Percentiles rank a stretch among this genome's conserved stretches.
Evolutionary conservation across 2,888 invertebrate genomes (phyloP).

Genomic region (Epinotia bilunana): DNA sequence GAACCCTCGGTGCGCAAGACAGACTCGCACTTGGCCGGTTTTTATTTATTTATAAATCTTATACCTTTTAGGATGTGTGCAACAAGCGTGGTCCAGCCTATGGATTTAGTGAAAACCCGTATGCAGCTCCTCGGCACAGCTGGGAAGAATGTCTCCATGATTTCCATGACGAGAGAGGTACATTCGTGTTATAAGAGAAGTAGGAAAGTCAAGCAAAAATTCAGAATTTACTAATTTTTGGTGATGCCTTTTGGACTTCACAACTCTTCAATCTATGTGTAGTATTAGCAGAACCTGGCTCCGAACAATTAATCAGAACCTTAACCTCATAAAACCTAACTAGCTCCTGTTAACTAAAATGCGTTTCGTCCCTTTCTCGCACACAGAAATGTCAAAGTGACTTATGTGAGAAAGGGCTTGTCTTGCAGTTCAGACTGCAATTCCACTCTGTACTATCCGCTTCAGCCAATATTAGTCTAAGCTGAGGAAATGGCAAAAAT

Average conservation of each 20-base stretch:
- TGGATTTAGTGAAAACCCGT: conserved; percentile 96
- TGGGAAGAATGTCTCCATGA: conserved; percentile 86
- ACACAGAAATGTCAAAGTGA: no score
- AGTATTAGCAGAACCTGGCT: no score
- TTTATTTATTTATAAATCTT: background rate
- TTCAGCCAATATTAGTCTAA: no score
- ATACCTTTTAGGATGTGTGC: conserved; percentile 89
- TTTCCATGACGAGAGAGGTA: conserved; percentile 89
- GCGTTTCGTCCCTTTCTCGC: no score
- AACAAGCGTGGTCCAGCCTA: conserved; percentile 94
- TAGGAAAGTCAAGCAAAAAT: background rate
- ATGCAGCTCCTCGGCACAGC: conserved; percentile 91
- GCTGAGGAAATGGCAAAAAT: no score
- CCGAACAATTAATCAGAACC: no score
- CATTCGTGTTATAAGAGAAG: background rate
- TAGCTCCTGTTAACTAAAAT: no score
- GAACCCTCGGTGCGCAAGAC: no score
- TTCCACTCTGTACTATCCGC: no score
- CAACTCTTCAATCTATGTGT: background rate
- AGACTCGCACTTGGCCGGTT: background rate
- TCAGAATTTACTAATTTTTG: background rate
- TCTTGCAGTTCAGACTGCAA: no score
- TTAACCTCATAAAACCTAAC: no score
- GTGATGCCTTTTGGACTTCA: background rate
- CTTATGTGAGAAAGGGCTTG: no score